These are phyloP conservation scores for Sciurus vulgaris DNA, from an alignment of 2,797 vertebrate genomes.

Conservation along the genomic window DNA sequence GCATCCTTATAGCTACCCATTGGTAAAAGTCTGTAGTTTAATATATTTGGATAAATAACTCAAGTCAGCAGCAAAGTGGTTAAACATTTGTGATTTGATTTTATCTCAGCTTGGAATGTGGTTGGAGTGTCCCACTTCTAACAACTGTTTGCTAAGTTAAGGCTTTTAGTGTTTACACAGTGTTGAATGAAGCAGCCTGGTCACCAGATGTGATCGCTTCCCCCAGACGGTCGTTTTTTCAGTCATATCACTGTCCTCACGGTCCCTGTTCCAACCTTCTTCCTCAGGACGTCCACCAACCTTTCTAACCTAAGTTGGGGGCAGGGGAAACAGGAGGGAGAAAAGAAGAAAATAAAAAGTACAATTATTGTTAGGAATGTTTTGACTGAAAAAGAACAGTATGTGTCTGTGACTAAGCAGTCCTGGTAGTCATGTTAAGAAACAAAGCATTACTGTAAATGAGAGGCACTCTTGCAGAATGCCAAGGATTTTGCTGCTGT, in stretches of 20 bases:
- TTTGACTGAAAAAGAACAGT: slow-evolving; percentile 87
- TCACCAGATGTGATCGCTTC: slow-evolving; percentile 94
- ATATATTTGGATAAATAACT: slow-evolving; percentile 90
- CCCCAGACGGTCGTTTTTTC: slow-evolving; percentile 87
- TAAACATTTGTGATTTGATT: slow-evolving; percentile 95
- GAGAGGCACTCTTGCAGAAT: slow-evolving; percentile 83
- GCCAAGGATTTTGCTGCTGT: slow-evolving; percentile 82
- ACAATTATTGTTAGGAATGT: slow-evolving; percentile 86
- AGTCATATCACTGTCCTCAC: slow-evolving; percentile 95
- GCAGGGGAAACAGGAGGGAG: slow-evolving; percentile 67
- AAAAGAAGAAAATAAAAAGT: slow-evolving; percentile 85
- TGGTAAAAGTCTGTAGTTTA: slow-evolving; percentile 86
- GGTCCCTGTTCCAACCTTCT: slow-evolving; percentile 96
- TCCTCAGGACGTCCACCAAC: slow-evolving; percentile 97
- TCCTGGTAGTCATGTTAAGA: slow-evolving; percentile 85
- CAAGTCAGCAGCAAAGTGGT: slow-evolving; percentile 91
- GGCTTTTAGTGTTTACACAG: slow-evolving; percentile 93
- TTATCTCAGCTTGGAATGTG: slow-evolving; percentile 92
- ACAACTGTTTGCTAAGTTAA: slow-evolving; percentile 95
- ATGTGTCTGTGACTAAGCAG: slow-evolving; percentile 86
- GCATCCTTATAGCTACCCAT: slow-evolving; percentile 82
- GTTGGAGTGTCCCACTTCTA: slow-evolving; percentile 94
- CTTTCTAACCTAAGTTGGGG: slow-evolving; percentile 94
- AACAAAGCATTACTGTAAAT: slow-evolving; percentile 87
- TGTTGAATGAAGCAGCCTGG: slow-evolving; percentile 94